phyloP scores from a whole-genome alignment of 1,140 invertebrate species.

The Amyelois transitella region DNA sequence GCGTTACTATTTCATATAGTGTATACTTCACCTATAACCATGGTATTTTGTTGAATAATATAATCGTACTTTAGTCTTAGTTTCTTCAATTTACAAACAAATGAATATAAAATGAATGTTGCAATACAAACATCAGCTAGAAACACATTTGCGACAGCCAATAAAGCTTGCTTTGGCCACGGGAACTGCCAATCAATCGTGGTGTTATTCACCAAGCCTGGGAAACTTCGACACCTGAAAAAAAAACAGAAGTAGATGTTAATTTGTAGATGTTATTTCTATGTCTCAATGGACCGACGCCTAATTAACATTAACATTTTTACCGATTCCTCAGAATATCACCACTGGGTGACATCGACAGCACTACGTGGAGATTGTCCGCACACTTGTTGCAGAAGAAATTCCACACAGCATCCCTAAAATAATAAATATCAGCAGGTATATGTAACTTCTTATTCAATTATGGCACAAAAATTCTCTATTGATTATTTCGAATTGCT shows the following conservation, averaged over 20 bases:
- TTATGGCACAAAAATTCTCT: background rate
- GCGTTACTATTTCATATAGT: too few relatives aligned
- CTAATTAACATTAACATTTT: too few relatives aligned
- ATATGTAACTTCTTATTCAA: background rate
- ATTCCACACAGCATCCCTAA: conserved; percentile 86
- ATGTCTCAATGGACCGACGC: too few relatives aligned
- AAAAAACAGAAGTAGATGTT: too few relatives aligned
- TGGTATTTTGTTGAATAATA: too few relatives aligned
- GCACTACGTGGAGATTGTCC: conserved; percentile 90
- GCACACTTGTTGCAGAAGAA: conserved; percentile 85
- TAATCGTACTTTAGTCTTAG: too few relatives aligned
- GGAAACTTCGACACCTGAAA: conserved; percentile 87
- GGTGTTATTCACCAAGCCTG: conserved; percentile 92
- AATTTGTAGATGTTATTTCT: too few relatives aligned
- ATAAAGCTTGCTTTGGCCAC: conserved; percentile 92
- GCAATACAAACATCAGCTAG: conserved; percentile 77
- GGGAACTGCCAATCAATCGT: conserved; percentile 95
- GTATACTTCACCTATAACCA: too few relatives aligned
- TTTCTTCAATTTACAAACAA: too few relatives aligned
- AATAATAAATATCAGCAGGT: too few relatives aligned
- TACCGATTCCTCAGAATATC: conserved; percentile 82
- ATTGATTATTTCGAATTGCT: background rate
- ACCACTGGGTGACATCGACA: conserved; percentile 92
- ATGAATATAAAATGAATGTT: background rate
- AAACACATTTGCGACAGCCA: conserved; percentile 88